Evolutionary conservation across 2,888 invertebrate species (phyloP).

Genomic region (Sphaeridia pumilis): DNA sequence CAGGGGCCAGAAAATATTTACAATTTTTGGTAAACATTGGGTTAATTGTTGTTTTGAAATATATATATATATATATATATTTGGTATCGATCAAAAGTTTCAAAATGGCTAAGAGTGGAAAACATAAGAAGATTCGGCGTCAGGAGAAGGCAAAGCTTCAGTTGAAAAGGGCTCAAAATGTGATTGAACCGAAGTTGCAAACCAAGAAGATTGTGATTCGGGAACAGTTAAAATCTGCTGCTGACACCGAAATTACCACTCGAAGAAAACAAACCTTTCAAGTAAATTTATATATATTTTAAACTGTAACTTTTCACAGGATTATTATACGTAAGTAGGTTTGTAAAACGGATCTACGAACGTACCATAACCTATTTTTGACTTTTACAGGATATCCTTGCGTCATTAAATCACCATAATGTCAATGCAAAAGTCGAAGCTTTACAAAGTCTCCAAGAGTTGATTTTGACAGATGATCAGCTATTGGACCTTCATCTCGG

Average conservation of each 20-base stretch:
- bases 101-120: constrained; percentile 60
- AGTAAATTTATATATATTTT: too few relatives aligned
- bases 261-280: constrained; percentile 56
- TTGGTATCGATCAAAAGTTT: too few relatives aligned
- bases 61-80: too few relatives aligned
- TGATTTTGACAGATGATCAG: constrained; percentile 41
- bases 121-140: constrained; percentile 76
- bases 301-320: too few relatives aligned
- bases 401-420: constrained; percentile 63
- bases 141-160: constrained; percentile 61
- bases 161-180: constrained; percentile 75
- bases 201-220: constrained; percentile 71
- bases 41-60: too few relatives aligned
- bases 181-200: constrained; percentile 80
- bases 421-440: constrained; percentile 53
- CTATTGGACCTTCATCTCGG: constrained; percentile 51
- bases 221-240: constrained; percentile 55
- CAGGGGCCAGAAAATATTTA: too few relatives aligned
- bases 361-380: too few relatives aligned
- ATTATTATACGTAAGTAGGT: too few relatives aligned
- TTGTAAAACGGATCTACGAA: too few relatives aligned
- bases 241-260: constrained; percentile 49
- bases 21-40: too few relatives aligned
- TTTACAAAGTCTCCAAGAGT: constrained; percentile 45
- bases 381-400: constrained; percentile 52